Conservation (phyloP, 2,113 vertebrate species). For the Tetrax tetrax region DNA sequence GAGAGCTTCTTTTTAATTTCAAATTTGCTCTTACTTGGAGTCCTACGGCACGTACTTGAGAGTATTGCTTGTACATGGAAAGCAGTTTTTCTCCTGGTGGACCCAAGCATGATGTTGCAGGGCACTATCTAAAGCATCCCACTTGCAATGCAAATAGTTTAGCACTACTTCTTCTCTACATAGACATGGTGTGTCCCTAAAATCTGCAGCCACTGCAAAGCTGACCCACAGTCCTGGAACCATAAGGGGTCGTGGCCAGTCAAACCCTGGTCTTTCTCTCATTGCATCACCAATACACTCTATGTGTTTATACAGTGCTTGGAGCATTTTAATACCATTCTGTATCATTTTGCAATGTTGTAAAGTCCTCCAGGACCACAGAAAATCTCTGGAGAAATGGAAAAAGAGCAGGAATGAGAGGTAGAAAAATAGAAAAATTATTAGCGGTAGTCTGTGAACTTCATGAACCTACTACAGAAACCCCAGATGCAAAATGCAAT, state of each 20-base stretch:
- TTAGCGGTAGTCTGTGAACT: background rate
- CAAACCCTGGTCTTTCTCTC: background rate
- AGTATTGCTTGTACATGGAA: background rate
- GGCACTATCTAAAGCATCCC: background rate
- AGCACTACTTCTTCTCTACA: background rate
- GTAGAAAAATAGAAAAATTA: background rate
- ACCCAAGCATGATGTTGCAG: background rate
- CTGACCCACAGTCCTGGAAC: background rate
- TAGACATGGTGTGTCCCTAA: background rate
- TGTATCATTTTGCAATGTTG: background rate
- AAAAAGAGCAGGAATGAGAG: background rate
- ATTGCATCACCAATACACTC: background rate
- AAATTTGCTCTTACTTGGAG: background rate
- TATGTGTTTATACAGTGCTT: background rate
- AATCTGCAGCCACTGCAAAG: background rate
- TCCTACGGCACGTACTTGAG: background rate
- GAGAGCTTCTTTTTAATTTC: background rate
- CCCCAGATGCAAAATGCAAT: background rate
- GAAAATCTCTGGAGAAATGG: background rate
- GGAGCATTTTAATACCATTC: background rate
- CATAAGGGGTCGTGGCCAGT: fast-evolving
- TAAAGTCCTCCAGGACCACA: background rate
- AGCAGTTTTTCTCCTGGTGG: background rate
- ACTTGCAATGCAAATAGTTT: background rate
- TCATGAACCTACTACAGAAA: conserved; percentile 25